Base-by-base conservation (phyloP, 2,113 vertebrate species). In the Urocynchramus pylzowi region DNA sequence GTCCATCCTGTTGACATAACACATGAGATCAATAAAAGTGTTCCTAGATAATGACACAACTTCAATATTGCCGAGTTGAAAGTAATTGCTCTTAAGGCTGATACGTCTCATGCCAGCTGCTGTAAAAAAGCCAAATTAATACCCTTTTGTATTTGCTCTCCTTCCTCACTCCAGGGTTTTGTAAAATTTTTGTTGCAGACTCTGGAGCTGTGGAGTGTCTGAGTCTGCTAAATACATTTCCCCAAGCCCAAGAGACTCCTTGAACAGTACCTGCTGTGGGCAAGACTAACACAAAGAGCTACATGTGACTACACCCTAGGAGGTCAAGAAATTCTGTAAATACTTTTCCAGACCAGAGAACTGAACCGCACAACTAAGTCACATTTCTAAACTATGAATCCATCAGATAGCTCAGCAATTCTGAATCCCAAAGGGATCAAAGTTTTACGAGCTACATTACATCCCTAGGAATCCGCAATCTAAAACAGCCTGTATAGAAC, bases 271-370 rank as follows among this genome's bases (percentile, higher is more conserved):
- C 93, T 96, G 96, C 88, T 92, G 83, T 68, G 71, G 90, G 95
- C 90, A 97, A 92, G 21, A 45, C 90, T 90, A 93, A 88, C 47
- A 92, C 79, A 94, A 94, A 96, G 76, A 90, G 81, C 50, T 88
- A 67, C 87, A 74, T 33, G 45, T 70, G 67, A 86, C 92, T 88
- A 73, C 18, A 77, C 47, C 33, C 71, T 28, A 78, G 79, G 88
- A 95, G 68, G 91, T 86, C 50, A 94, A 97, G 93, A 93, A 85
- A 96, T 77, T 90, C 78, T 87, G 61, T 92, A 96, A 97, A 95
- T 93, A 79, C 90, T 97, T 97, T 96, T 96, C 95, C 96, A 97
- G 96, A 95, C 84, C 45, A 89, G 41, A 89, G 63, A 81, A 91
- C 6, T 83, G 88, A 96, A 89, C 65, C 11, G 5, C 79, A 93